A percentile compares a stretch with the other conserved stretches of the same genome.
phyloP scores from a whole-genome alignment of 1,140 invertebrate genomes.

The Watersipora subatra region DNA sequence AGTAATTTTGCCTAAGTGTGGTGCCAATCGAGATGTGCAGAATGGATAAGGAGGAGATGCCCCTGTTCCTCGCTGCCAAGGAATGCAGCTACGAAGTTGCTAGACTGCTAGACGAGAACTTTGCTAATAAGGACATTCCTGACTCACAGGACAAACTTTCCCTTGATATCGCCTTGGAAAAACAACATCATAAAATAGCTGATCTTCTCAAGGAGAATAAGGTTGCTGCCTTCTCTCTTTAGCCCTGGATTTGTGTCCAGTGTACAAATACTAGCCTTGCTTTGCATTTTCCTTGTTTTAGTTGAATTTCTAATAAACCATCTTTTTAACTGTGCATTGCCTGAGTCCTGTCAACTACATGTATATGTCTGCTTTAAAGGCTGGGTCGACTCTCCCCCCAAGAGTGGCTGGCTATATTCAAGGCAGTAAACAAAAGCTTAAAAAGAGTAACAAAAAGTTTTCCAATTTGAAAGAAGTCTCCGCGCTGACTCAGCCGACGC shows the following conservation, averaged over 20 bases:
- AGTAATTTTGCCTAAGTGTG: constrained; percentile 70
- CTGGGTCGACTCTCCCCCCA: too few species aligned
- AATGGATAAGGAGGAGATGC: constrained; percentile 91
- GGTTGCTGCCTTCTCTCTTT: constrained; percentile 22
- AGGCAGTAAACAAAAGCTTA: constrained; percentile 16
- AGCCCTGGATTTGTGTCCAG: constrained; percentile 37
- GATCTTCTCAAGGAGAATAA: constrained; percentile 71
- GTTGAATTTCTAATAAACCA: too few species aligned
- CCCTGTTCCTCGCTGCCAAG: constrained; percentile 79
- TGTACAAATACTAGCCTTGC: too few species aligned
- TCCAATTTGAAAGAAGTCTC: neutral
- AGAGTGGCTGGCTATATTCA: too few species aligned
- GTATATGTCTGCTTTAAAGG: too few species aligned
- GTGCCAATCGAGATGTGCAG: constrained; percentile 87
- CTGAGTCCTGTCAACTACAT: too few species aligned
- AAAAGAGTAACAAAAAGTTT: constrained; percentile 19
- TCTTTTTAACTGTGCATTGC: too few species aligned
- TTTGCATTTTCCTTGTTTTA: too few species aligned
- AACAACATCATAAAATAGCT: constrained; percentile 84
- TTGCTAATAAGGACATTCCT: constrained; percentile 87
- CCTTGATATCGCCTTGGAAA: constrained; percentile 74
- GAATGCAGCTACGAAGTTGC: constrained; percentile 86
- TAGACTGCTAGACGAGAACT: constrained; percentile 73
- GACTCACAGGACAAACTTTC: constrained; percentile 96
- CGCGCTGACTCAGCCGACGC: neutral